Percentiles rank a stretch among this genome's conserved stretches.
phyloP scores from a whole-genome alignment of 1,140 invertebrate genomes.

The Brachionus koreanus region DNA sequence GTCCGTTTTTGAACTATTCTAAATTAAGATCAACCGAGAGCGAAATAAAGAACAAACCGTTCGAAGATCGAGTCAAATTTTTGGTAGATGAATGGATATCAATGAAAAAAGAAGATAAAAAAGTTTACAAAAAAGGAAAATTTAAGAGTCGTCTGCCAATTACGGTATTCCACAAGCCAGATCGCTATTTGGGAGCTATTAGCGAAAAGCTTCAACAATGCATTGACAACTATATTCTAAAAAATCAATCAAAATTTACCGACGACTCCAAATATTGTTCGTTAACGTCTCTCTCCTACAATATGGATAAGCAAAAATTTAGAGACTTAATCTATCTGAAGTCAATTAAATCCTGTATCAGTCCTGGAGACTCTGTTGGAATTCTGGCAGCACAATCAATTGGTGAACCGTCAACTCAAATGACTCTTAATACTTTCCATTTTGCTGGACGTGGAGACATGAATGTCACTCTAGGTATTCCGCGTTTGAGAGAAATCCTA shows the following conservation, averaged over 20 bases:
- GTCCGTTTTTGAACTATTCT: constrained; percentile 42
- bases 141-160: constrained; percentile 15
- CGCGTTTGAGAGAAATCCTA: constrained; percentile 87
- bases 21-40: constrained; percentile 12
- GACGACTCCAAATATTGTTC: constrained; percentile 8
- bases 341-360: constrained; percentile 70
- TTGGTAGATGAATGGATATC: constrained; percentile 63
- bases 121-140: constrained; percentile 30
- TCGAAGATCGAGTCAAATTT: constrained; percentile 1
- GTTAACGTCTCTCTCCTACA: not conserved
- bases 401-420: constrained; percentile 97
- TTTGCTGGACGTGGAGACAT: constrained; percentile 99
- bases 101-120: constrained; percentile 60
- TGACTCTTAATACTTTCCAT: constrained; percentile 99
- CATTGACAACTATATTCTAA: constrained; percentile 66
- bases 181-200: constrained; percentile 67
- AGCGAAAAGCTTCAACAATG: constrained; percentile 72
- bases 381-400: constrained; percentile 88
- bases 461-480: constrained; percentile 96
- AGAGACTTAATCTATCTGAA: constrained; percentile 70
- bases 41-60: not conserved
- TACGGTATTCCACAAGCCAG: constrained; percentile 28
- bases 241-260: constrained; percentile 46
- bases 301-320: constrained; percentile 46
- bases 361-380: constrained; percentile 92